Conservation (phyloP, 2,113 vertebrate genomes). For the Isurus oxyrinchus region DNA sequence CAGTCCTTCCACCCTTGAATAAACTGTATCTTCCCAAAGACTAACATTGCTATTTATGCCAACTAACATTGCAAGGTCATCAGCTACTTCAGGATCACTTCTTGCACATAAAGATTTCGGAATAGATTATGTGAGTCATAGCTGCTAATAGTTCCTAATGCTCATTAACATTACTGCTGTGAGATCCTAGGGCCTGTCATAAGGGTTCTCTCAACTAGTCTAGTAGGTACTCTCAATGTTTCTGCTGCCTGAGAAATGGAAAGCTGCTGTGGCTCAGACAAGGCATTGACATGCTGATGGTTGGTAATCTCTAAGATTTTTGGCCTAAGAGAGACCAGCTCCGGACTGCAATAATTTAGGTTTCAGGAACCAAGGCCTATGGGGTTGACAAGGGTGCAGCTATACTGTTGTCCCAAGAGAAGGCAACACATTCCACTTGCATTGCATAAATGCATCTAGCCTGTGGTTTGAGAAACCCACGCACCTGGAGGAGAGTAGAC, state of each 20-base stretch:
- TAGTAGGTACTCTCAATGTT: not conserved
- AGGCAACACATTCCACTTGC: not conserved
- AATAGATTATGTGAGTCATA: not conserved
- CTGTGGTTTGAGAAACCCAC: not conserved
- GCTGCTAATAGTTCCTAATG: not conserved
- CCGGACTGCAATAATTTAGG: not conserved
- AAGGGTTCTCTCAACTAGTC: not conserved
- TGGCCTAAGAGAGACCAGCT: not conserved
- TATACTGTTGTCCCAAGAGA: not conserved
- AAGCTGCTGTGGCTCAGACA: not conserved
- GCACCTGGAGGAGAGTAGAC: not conserved
- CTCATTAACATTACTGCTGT: not conserved
- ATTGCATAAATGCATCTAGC: not conserved
- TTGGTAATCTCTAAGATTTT: not conserved
- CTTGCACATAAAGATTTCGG: not conserved
- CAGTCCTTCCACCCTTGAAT: not conserved
- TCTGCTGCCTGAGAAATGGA: not conserved
- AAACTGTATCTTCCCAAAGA: not conserved
- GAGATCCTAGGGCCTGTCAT: not conserved
- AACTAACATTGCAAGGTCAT: not conserved
- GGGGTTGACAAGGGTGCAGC: not conserved
- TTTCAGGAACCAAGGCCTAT: not conserved
- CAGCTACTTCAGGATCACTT: not conserved
- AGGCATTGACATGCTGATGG: not conserved
- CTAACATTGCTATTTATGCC: not conserved